phyloP scores from a whole-genome alignment of 1,140 invertebrate species.

The Thereuonema tuberculata region DNA sequence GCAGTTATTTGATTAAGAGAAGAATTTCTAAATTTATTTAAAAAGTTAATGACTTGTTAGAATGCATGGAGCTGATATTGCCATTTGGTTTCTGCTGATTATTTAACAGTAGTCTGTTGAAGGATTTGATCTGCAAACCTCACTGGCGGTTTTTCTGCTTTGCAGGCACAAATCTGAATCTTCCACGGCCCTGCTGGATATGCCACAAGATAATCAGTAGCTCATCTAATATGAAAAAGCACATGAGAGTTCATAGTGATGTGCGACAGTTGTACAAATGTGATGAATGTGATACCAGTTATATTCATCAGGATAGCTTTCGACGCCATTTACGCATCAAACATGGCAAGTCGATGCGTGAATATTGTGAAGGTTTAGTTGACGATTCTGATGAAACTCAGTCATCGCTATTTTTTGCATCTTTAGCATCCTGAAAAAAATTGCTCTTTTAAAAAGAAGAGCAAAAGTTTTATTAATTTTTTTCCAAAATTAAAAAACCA shows the following conservation, averaged over 20 bases:
- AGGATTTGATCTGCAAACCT: too few relatives aligned
- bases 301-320: slow-evolving; percentile 4
- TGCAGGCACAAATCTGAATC: background rate
- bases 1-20: too few relatives aligned
- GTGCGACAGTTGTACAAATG: background rate
- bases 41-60: too few relatives aligned
- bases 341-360: background rate
- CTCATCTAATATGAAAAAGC: slow-evolving; percentile 5
- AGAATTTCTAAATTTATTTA: too few relatives aligned
- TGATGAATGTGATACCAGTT: background rate
- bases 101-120: too few relatives aligned
- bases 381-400: background rate
- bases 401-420: too few relatives aligned
- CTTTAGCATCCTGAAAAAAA: too few relatives aligned
- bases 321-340: slow-evolving; percentile 3
- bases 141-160: slow-evolving; percentile 1
- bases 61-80: too few relatives aligned
- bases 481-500: too few relatives aligned
- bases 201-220: slow-evolving; percentile 7
- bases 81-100: too few relatives aligned
- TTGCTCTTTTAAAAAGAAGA: too few relatives aligned
- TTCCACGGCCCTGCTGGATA: background rate
- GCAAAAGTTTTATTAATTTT: too few relatives aligned
- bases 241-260: background rate
- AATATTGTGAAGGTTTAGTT: background rate